Base-by-base conservation (phyloP, 2,888 invertebrate species). In the Platycheirus rosarum region DNA sequence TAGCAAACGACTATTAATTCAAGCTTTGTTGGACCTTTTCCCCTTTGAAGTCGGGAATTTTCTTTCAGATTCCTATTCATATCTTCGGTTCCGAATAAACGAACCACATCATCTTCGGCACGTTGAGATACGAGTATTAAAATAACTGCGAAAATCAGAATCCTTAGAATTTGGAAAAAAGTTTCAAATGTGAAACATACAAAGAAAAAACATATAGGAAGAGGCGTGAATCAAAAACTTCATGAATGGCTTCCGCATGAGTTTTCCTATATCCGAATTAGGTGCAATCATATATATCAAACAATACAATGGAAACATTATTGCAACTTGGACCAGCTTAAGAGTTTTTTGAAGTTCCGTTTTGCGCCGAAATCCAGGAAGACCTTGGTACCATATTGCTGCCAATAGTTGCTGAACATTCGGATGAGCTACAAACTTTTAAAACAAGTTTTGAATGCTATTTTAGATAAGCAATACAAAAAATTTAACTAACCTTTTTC, bases 211-310 rank as follows among this genome's bases (percentile, higher is more conserved):
- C 85, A 98, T 91, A 89, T 98, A 98, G 11, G 98, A 97, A 0
- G 97, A 95, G 6, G 97, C 97, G 88, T 98, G 98, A 65, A 97
- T 95, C 87, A 98, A 93, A 90, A 98, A 98, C 91, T 98, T 98
- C 95, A 98, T 97, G 89, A 98, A 98, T 0, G 98, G 98, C 89
- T 97, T 97, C 85, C 97, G 93, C 94, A 98, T 95, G 26, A 98
- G 92, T 86, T 93, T 94, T 0, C 97, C 97, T 6, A 94, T 93
- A 3, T 92, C 91, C 55, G 96, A 95, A 87, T 95, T 94, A 0
- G 98, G 98, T 0, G 95, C 94, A 9, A 97, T 87, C 92, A 97
- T 95, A 89, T 98, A 98, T 49, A 96, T 90, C 0, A 94, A 88
- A 86, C 97, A 97, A 90, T 98, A 96, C 85, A 97, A 91, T 0